phyloP scores from a whole-genome alignment of 2,797 vertebrate species.

The Ateles fusciceps region DNA sequence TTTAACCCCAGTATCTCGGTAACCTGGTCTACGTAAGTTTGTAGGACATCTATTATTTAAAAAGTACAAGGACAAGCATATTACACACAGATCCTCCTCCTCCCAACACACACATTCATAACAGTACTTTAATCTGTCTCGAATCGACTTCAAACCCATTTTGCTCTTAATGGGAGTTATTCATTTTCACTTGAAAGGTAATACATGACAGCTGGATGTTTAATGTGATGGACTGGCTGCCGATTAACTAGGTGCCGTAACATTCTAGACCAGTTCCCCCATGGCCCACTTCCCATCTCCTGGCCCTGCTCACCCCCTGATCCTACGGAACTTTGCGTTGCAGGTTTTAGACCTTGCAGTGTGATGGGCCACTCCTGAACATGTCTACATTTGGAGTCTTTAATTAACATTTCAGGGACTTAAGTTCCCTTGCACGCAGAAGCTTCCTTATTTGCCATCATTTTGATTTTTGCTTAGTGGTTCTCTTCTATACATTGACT shows the following conservation, averaged over 20 bases:
- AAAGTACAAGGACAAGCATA: conserved; percentile 86
- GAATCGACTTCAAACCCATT: conserved; percentile 89
- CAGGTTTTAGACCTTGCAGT: neutral
- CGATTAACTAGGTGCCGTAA: conserved; percentile 85
- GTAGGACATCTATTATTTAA: conserved; percentile 87
- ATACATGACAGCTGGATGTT: conserved; percentile 87
- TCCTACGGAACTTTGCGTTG: neutral
- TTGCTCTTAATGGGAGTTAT: conserved; percentile 88
- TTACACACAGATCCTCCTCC: conserved; percentile 81
- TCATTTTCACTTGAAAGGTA: conserved; percentile 90
- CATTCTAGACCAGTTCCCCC: conserved; percentile 80
- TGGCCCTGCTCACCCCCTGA: conserved; percentile 43
- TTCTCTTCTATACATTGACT: neutral
- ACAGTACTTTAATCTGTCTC: conserved; percentile 89
- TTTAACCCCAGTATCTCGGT: conserved; percentile 79
- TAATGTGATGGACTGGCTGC: conserved; percentile 86
- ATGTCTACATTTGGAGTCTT: neutral
- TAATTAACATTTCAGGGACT: neutral
- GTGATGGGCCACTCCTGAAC: neutral
- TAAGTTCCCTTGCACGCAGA: neutral
- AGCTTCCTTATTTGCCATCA: neutral
- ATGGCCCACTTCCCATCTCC: conserved; percentile 74
- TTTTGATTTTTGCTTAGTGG: conserved; percentile 6
- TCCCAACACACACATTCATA: conserved; percentile 84
- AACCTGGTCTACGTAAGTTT: conserved; percentile 82